Evolutionary conservation across 2,797 vertebrate species (phyloP), one percentile per base, ranked within the genome.

Genomic region (Staurois parvus): DNA sequence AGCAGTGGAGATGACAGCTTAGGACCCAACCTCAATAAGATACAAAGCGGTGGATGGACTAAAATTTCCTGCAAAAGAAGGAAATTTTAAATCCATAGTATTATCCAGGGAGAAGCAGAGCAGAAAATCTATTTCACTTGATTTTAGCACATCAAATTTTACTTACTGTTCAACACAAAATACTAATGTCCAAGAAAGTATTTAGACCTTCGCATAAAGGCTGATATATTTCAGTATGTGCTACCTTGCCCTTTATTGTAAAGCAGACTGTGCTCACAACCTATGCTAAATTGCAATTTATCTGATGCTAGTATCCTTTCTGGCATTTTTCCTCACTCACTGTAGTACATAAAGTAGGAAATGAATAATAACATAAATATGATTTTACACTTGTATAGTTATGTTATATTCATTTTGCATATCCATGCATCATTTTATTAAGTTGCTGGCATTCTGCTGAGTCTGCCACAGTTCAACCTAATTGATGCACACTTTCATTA

Each of bases 311-410:
- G 52, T 73, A 19, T 64, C 4, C 12, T 82, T 79, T 82, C 76
- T 79, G 52, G 42, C 29, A 70, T 72, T 79, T n/a, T 83, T 74
- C 69, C 37, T 70, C 80, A 80, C 78, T 79, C 30, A 67, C 66
- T 87, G n/a, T 37, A 72, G 37, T 82, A 77, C 42, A 76, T 45
- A 67, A 82, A 67, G 73, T 42, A 69, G 69, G 75, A 75, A 79
- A 83, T 79, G 75, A 79, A 83, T 74, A 83, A 83, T 83, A 79
- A 83, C 52, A 87, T 83, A 83, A 79, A 87, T 87, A 32, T 83
- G 81, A 83, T 87, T 87, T 87, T 83, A 83, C 85, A 87, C 74
- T 87, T 87, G 67, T 83, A 83, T 87, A 87, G 81, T 73, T 86
- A 77, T 77, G 85, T 75, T 79, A 87, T 81, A 83, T 87, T 87